Percentiles rank a stretch among this genome's conserved stretches.
Conservation (phyloP, 2,113 vertebrate species). For the zebrafish (Danio rerio) region DNA sequence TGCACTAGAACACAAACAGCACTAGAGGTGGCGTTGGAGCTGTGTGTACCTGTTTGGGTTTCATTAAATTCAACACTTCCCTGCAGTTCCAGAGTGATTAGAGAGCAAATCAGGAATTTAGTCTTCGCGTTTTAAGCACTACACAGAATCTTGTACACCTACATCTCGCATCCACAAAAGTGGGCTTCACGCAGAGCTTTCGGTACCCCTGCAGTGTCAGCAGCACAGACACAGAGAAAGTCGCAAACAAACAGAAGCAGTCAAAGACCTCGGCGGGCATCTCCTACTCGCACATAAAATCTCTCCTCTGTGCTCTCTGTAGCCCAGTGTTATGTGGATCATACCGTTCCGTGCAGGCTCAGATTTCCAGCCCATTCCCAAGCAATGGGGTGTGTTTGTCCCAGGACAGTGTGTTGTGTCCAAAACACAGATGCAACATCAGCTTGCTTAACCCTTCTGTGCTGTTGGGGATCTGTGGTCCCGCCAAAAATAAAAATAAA, state of each 20-base stretch:
- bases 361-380: conserved; percentile 60
- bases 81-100: neutral
- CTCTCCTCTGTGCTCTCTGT: conserved; percentile 8
- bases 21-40: neutral
- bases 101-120: neutral
- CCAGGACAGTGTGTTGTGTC: conserved; percentile 14
- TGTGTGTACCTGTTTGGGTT: neutral
- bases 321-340: conserved; percentile 67
- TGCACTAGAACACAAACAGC: too few relatives aligned
- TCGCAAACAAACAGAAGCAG: conserved; percentile 66
- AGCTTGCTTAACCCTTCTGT: neutral
- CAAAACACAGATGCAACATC: neutral
- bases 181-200: neutral
- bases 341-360: conserved; percentile 66
- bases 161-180: neutral
- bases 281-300: conserved; percentile 60
- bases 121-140: neutral
- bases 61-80: neutral
- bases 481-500: too few relatives aligned
- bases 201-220: conserved; percentile 21
- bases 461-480: too few relatives aligned
- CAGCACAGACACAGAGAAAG: conserved; percentile 59
- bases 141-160: neutral
- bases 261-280: conserved; percentile 62
- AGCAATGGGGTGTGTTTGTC: conserved; percentile 33